Conservation (phyloP, 2,888 invertebrate species). For the Boloria selene region DNA sequence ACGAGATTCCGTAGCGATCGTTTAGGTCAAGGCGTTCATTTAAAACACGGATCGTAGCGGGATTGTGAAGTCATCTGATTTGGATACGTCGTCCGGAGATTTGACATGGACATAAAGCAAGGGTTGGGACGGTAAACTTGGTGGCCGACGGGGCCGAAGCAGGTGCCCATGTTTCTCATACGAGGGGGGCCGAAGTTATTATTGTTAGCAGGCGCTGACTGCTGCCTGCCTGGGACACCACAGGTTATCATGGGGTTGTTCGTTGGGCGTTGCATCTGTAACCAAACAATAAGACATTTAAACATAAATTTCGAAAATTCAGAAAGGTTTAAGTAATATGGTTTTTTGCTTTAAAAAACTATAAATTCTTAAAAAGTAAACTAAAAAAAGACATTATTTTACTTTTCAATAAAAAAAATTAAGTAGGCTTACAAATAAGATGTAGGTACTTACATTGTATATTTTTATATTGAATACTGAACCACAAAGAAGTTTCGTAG, state of each 20-base stretch:
- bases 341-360: too few species aligned
- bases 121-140: constrained; percentile 50
- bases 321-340: not conserved
- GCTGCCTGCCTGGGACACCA: constrained; percentile 26
- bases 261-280: constrained; percentile 65
- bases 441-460: too few species aligned
- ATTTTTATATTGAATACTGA: too few species aligned
- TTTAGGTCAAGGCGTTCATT: constrained; percentile 18
- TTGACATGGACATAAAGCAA: constrained; percentile 59
- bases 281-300: constrained; percentile 35
- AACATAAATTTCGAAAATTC: not conserved
- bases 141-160: constrained; percentile 40
- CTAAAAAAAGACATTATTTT: too few species aligned
- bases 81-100: constrained; percentile 48
- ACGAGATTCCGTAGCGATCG: constrained; percentile 34
- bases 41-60: constrained; percentile 46
- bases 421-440: too few species aligned
- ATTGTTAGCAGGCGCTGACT: constrained; percentile 10
- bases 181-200: constrained; percentile 15
- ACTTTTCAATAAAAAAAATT: too few species aligned
- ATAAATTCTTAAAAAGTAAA: too few species aligned
- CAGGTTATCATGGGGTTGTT: constrained; percentile 46
- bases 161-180: constrained; percentile 39
- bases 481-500: too few species aligned
- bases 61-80: constrained; percentile 36